Evolutionary conservation across 2,797 vertebrate genomes (phyloP).

Genomic region (Sebastiscus tertius): DNA sequence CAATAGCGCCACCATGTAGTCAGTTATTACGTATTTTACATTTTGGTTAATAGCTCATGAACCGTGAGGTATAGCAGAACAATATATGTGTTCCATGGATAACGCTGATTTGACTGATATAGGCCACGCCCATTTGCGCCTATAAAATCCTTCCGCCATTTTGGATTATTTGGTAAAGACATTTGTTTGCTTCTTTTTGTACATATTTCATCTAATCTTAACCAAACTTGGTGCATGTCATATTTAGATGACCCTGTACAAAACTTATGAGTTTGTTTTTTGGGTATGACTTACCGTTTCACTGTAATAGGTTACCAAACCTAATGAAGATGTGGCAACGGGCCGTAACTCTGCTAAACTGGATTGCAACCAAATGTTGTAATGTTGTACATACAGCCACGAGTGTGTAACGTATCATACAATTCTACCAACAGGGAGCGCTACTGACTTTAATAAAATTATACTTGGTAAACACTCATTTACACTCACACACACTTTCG

Average conservation of each 20-base stretch:
- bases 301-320: background rate
- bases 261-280: background rate
- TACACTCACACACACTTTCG: too few relatives aligned
- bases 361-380: background rate
- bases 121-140: background rate
- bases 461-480: too few relatives aligned
- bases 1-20: background rate
- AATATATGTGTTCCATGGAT: background rate
- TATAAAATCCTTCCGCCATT: too few relatives aligned
- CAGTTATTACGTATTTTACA: background rate
- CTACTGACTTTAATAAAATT: too few relatives aligned
- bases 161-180: too few relatives aligned
- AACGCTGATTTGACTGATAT: background rate
- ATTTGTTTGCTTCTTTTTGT: background rate
- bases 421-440: too few relatives aligned
- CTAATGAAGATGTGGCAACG: background rate
- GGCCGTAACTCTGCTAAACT: background rate
- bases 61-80: background rate
- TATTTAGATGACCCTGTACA: background rate
- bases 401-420: too few relatives aligned
- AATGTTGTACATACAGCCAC: too few relatives aligned
- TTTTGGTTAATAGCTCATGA: background rate
- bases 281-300: background rate
- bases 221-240: background rate
- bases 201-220: background rate